phyloP scores from a whole-genome alignment of 2,113 vertebrate genomes.

The Bubo bubo region DNA sequence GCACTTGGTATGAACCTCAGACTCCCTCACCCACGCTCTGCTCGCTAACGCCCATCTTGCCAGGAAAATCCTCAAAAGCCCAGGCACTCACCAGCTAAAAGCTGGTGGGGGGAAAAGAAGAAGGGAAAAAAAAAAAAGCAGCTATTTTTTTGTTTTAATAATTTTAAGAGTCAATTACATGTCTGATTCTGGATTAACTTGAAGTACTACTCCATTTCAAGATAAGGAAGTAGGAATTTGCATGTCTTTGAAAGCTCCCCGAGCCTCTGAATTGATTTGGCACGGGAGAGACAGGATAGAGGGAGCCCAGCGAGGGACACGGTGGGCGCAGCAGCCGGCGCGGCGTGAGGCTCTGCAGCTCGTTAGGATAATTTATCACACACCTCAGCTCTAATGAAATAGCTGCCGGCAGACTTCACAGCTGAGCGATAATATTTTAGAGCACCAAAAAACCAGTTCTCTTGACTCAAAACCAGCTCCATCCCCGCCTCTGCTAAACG shows the following conservation, averaged over 20 bases:
- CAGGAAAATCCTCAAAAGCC: background rate
- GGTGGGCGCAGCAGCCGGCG: accelerated
- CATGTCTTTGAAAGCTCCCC: background rate
- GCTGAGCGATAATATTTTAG: background rate
- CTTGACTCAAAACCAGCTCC: accelerated
- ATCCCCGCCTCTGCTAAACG: too few species aligned
- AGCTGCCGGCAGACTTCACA: background rate
- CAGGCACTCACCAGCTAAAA: background rate
- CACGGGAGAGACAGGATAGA: accelerated
- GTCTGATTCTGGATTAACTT: background rate
- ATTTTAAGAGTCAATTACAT: background rate
- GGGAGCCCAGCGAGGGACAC: accelerated
- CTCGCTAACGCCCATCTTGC: background rate
- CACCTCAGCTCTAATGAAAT: background rate
- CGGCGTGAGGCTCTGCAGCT: background rate
- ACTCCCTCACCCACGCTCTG: background rate
- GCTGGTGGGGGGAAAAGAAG: accelerated
- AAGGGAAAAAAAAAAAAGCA: too few species aligned
- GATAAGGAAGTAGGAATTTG: background rate
- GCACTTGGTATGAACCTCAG: background rate
- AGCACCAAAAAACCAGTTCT: background rate
- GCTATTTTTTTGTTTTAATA: background rate
- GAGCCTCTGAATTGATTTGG: accelerated
- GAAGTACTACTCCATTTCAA: background rate
- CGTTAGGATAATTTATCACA: accelerated